Conservation (phyloP, 1,140 invertebrate species). For the Drosophila ficusphila region DNA sequence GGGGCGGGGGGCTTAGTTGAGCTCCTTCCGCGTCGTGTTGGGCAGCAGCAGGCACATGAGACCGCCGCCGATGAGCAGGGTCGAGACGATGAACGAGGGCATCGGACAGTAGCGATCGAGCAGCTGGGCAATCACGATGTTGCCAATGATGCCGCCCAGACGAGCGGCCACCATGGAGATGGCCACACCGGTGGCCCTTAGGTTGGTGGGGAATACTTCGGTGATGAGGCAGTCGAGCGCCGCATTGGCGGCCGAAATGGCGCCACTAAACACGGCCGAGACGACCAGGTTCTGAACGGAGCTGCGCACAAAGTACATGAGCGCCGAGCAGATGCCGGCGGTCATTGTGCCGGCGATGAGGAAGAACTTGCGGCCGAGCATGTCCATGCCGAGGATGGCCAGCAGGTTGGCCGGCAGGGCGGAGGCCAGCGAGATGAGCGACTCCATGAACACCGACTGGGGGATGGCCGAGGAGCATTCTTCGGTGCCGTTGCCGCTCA, state of each 20-base stretch:
- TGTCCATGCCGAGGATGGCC: conserved; percentile 90
- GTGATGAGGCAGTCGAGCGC: conserved; percentile 94
- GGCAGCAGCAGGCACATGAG: conserved; percentile 93
- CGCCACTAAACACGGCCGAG: conserved; percentile 93
- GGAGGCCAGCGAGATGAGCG: conserved; percentile 92
- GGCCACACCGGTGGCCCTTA: conserved; percentile 93
- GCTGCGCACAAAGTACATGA: conserved; percentile 93
- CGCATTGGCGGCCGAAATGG: conserved; percentile 94
- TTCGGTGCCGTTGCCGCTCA: conserved; percentile 85
- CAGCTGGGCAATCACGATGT: conserved; percentile 93
- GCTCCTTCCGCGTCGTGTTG: conserved; percentile 92
- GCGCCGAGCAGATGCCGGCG: conserved; percentile 93
- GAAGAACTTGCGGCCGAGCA: conserved; percentile 94
- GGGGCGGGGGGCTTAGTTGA: conserved; percentile 85
- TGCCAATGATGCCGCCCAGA: conserved; percentile 93
- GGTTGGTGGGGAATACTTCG: conserved; percentile 94
- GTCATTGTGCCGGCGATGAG: conserved; percentile 94
- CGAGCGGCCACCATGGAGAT: conserved; percentile 94
- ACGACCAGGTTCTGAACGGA: conserved; percentile 92
- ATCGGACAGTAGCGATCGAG: conserved; percentile 93
- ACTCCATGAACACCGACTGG: conserved; percentile 92
- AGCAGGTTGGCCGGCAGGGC: conserved; percentile 93
- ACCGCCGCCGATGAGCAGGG: conserved; percentile 91
- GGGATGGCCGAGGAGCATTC: conserved; percentile 90
- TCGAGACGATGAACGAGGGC: conserved; percentile 93